Evolutionary conservation across 2,888 invertebrate species (phyloP), one percentile per base, ranked within the genome.

Genomic region (Machimus atricapillus): DNA sequence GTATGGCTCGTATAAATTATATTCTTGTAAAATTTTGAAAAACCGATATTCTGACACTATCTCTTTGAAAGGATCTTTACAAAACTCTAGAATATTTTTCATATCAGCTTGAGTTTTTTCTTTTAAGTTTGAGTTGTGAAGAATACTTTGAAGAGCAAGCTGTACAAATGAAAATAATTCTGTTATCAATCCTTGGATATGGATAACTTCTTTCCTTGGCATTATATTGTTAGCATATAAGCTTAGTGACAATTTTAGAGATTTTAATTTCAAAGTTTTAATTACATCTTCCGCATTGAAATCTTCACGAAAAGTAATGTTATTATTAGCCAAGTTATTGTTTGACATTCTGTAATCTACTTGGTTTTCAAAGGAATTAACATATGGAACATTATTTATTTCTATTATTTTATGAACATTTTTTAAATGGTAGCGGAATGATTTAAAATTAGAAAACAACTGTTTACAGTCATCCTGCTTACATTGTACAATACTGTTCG

Each of bases 391-490:
- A 8, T 37, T 19, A 74, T 46, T 40, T 14, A 16, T 31, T 76
- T 46, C 46, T 46, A 46, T n/a, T n/a, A n/a, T 14, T 46, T 66
- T 85, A 52, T 85, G 86, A 66, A 87, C 37, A 81, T 43, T 85
- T n/a, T 81, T 23, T 85, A 87, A 86, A 74, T 87, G 86, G 12
- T n/a, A 19, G 1, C 74, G 40, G 52, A 88, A 86, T 23, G 52
- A 16, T 74, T 56, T 82, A 73, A 78, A 88, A 74, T 85, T 86
- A 19, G 82, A 37, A 79, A 88, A 88, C 56, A 85, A 6, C 52
- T 88, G 86, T n/a, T 83, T 83, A 31, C 87, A 88, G 52, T 87
- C 73, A 66, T 83, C n/a, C 86, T 87, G 87, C 37, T 83, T 78
- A 31, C 87, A 88, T 31, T 78, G 83, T 16, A 88, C 14, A 43